Conservation (phyloP, 2,113 vertebrate genomes). For the Natator depressus region DNA sequence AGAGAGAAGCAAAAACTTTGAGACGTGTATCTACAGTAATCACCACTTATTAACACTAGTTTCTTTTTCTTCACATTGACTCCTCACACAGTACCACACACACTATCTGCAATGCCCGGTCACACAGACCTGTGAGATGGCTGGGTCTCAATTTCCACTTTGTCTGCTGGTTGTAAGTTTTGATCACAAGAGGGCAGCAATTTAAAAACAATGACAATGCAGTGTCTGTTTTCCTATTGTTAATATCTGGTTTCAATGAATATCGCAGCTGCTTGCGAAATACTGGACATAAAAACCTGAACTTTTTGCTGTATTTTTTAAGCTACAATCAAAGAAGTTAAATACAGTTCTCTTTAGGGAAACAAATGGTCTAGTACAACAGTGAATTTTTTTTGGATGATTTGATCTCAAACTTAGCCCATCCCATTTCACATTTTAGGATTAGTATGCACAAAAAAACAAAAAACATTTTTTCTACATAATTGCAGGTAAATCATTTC, state of each 20-base stretch:
- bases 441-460: not conserved
- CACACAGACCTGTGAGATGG: not conserved
- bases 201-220: slow-evolving; percentile 19
- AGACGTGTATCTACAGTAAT: not conserved
- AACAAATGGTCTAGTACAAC: not conserved
- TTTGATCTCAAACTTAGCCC: not conserved
- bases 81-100: not conserved
- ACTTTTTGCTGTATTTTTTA: not conserved
- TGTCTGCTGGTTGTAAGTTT: not conserved
- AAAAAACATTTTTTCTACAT: not conserved
- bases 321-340: not conserved
- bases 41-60: not conserved
- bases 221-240: not conserved
- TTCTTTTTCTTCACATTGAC: not conserved
- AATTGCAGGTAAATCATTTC: not conserved
- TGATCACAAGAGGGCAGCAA: slow-evolving; percentile 62
- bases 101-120: not conserved
- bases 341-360: not conserved
- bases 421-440: not conserved
- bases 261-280: not conserved
- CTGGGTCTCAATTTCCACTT: not conserved
- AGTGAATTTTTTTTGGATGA: not conserved
- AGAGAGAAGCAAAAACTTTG: not conserved
- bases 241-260: slow-evolving; percentile 12
- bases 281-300: not conserved